phyloP scores from a whole-genome alignment of 1,140 invertebrate species.

The Drosophila azteca region DNA sequence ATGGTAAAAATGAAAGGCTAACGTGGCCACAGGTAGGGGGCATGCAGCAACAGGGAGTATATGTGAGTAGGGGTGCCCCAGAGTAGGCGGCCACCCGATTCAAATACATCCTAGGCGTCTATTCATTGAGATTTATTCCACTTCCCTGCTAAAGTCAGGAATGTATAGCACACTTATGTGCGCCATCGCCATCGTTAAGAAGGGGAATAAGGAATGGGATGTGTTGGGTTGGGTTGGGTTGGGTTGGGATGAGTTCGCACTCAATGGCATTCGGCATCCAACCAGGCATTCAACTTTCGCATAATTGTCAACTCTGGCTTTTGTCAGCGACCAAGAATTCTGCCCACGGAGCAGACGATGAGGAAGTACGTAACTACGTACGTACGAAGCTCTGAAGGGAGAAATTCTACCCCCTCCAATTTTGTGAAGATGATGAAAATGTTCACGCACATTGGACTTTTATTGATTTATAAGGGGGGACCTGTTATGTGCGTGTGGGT shows the following conservation, averaged over 20 bases:
- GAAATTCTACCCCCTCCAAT: constrained; percentile 23
- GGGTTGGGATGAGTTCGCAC: constrained; percentile 11
- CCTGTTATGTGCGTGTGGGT: constrained; percentile 10
- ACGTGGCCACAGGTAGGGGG: constrained; percentile 30
- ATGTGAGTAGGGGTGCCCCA: background rate
- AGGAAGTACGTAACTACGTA: background rate
- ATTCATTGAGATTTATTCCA: constrained; percentile 2
- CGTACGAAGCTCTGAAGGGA: background rate
- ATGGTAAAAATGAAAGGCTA: constrained; percentile 48
- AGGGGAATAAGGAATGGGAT: constrained; percentile 1
- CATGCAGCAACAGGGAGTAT: background rate
- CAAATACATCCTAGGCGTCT: constrained; percentile 39
- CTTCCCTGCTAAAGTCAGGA: background rate
- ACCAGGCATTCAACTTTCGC: constrained; percentile 39
- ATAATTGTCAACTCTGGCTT: constrained; percentile 62
- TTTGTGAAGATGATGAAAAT: constrained; percentile 26
- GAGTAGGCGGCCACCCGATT: constrained; percentile 9
- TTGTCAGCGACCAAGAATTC: constrained; percentile 58
- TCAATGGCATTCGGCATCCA: constrained; percentile 42
- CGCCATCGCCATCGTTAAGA: constrained; percentile 41
- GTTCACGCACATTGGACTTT: constrained; percentile 72
- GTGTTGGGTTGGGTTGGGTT: background rate
- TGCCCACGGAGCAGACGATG: background rate
- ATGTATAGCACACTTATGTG: constrained; percentile 69
- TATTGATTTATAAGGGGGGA: constrained; percentile 59